Conservation (phyloP, 2,113 vertebrate species). For the Entosphenus tridentatus region DNA sequence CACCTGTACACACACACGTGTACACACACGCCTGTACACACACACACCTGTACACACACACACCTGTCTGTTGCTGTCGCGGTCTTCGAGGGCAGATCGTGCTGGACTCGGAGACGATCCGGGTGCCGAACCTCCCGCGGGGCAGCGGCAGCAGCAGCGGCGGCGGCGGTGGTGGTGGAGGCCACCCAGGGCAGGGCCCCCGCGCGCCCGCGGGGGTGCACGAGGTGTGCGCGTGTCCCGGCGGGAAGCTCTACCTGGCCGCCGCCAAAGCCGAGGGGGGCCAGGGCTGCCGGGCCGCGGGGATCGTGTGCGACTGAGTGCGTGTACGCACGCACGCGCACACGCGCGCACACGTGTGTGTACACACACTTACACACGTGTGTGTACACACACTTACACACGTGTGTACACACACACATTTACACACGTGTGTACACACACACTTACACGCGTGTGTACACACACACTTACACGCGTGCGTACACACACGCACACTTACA, state of each 20-base stretch:
- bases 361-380: no score
- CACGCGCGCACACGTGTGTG: rapidly evolving
- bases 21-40: no score
- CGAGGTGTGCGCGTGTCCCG: neutral
- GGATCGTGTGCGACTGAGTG: neutral
- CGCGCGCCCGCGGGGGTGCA: neutral
- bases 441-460: neutral
- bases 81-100: neutral
- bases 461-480: neutral
- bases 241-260: neutral
- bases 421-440: neutral
- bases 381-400: neutral
- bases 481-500: neutral
- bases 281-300: neutral
- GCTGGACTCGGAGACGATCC: constrained; percentile 2
- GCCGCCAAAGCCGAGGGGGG: neutral
- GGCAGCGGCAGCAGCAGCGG: neutral
- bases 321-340: neutral
- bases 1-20: no score
- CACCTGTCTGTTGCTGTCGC: no score
- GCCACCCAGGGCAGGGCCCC: neutral
- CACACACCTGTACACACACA: no score
- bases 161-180: no score
- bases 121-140: neutral
- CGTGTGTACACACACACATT: neutral